phyloP scores from a whole-genome alignment of 2,888 invertebrate genomes.

The Drosophila dives region DNA sequence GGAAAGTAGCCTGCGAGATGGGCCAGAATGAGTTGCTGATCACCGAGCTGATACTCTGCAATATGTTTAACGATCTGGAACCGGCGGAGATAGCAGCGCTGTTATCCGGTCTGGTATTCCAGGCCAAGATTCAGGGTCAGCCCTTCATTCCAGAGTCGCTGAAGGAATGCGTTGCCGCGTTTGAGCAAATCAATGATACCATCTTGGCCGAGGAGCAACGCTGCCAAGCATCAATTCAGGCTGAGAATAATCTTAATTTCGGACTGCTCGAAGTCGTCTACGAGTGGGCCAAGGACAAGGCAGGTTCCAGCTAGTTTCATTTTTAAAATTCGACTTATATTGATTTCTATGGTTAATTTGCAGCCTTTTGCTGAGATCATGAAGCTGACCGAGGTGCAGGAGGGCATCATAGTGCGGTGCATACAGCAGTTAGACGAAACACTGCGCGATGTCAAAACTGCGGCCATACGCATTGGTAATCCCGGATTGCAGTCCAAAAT shows the following conservation, averaged over 20 bases:
- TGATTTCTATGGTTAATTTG: not conserved
- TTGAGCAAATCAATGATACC: conserved; percentile 89
- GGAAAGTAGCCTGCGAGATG: conserved; percentile 94
- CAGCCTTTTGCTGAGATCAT: conserved; percentile 97
- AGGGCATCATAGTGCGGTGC: conserved; percentile 98
- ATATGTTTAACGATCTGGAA: conserved; percentile 93
- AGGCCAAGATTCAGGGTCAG: conserved; percentile 89
- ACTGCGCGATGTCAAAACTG: conserved; percentile 94
- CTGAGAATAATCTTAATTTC: conserved; percentile 91
- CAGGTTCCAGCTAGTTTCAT: conserved; percentile 71
- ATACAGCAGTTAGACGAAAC: conserved; percentile 98
- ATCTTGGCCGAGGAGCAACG: conserved; percentile 88
- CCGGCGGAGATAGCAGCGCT: conserved; percentile 97
- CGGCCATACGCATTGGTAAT: conserved; percentile 96
- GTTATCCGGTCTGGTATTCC: conserved; percentile 96
- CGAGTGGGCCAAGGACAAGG: conserved; percentile 97
- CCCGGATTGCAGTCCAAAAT: conserved; percentile 96
- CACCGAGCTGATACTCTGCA: conserved; percentile 96
- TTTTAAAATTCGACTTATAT: not conserved
- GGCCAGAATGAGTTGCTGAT: conserved; percentile 95
- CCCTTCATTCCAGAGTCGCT: conserved; percentile 84
- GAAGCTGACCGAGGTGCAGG: conserved; percentile 96
- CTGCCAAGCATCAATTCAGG: conserved; percentile 78
- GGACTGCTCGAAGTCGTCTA: conserved; percentile 97
- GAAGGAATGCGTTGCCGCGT: conserved; percentile 88